Conservation (phyloP, 2,888 invertebrate species). For the Phragmatobia fuliginosa region DNA sequence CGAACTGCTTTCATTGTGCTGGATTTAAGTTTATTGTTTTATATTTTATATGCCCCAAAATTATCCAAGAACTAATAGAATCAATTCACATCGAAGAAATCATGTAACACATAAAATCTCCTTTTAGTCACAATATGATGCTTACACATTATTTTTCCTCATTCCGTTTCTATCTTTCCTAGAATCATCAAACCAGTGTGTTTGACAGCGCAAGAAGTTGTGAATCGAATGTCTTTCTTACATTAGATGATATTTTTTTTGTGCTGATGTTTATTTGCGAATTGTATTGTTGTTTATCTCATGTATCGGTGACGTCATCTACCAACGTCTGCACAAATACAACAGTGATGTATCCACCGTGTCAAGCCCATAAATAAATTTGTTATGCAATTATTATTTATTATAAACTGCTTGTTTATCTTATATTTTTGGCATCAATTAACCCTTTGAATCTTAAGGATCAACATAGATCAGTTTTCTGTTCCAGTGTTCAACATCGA, state of each 20-base stretch:
- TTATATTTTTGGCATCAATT: constrained; percentile 55
- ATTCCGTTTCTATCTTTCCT: not conserved
- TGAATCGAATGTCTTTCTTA: not conserved
- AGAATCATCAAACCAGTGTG: constrained; percentile 3
- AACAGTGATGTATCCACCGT: constrained; percentile 60
- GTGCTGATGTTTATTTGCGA: not conserved
- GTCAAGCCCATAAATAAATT: constrained; percentile 76
- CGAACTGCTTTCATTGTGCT: not conserved
- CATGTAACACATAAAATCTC: not conserved
- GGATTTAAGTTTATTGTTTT: not conserved
- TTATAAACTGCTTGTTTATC: constrained; percentile 39
- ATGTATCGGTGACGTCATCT: constrained; percentile 40
- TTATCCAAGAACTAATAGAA: not conserved
- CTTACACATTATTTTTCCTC: not conserved
- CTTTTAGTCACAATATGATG: not conserved
- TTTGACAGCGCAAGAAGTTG: not conserved
- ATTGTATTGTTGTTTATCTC: constrained; percentile 28
- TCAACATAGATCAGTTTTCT: constrained; percentile 25
- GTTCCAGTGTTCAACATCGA: constrained; percentile 1
- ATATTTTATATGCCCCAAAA: not conserved
- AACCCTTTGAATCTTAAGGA: constrained; percentile 44
- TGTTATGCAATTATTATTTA: constrained; percentile 69
- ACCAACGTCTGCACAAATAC: constrained; percentile 46
- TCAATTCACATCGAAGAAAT: not conserved
- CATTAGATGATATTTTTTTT: not conserved